Evolutionary conservation across 2,888 invertebrate species (phyloP), one percentile per base, ranked within the genome.

Genomic region (Leucoma salicis): DNA sequence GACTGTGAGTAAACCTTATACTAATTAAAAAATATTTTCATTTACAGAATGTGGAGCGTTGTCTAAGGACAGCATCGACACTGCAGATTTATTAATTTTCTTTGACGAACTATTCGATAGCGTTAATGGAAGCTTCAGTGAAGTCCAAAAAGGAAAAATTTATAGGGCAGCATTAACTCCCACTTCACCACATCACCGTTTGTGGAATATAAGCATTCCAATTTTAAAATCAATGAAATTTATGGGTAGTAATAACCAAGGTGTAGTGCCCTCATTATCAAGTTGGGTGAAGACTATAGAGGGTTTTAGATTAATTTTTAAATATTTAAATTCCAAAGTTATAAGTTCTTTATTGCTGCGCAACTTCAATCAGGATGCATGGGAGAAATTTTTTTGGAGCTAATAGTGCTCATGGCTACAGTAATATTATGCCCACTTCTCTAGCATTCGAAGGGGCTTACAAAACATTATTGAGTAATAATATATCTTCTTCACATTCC

Each of bases 341-440:
- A 24, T 32, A 21, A 25, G 31, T 8, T 32, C 25, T 8, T 3
- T 31, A 21, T 11, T 41, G 8, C 11, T 45, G 27, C 32, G 45
- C 2, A 32, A 45, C 29, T 35, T 41, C 1, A 46, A 42, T 8
- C 41, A 46, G 31, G 38, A 38, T 10, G 16, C 46, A 14, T 32
- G 42, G 14, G 42, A 46, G 21, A 42, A 46, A 16, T 18, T 35
- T 42, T 31, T 42, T 46, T 32, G 38, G 27, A 6, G 37, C 37
- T 11, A 35, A 43, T 11, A 14, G 42, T 13, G 31, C 38, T 24
- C 42, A 42, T 46, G 39, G 35, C 1, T 21, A n/a, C 14, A 27
- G 16, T 0, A 46, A 46, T 8, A 39, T 43, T 1, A 42, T 39
- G 32, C 46, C 46, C 8, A 18, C 18, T 4, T 12, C 33, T 0